Evolutionary conservation across 2,113 vertebrate species (phyloP), one percentile per base, ranked within the genome.

Genomic region (Xiphophorus hellerii): DNA sequence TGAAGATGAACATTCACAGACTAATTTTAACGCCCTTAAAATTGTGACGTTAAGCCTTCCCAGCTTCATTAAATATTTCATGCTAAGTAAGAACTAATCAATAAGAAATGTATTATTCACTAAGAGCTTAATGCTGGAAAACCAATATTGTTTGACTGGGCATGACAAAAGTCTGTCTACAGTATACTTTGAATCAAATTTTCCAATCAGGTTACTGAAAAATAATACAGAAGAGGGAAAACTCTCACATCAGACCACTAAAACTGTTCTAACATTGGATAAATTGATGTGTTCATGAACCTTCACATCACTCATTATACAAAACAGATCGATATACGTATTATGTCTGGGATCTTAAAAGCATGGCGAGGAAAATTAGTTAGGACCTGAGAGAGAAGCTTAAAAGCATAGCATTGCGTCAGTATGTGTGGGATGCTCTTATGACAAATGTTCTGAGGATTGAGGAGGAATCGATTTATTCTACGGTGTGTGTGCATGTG

Each of bases 391-490:
- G 37, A 60, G 29, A 72, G 27, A 61, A 66, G 65, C 17, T 15
- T 68, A 68, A 62, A 61, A 44, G 51, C 48, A 31, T 62, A 35
- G 67, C 17, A 14, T 29, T 68, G 75, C 8, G 51, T 48, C n/a
- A 70, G 29, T n/a, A 29, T 71, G 4, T 37, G 13, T 9, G 5
- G 66, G 62, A 82, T 17, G 63, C 30, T n/a, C 61, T 31, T 31
- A 48, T 66, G 44, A 86, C 28, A 71, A 67, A 73, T 64, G 62
- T 61, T 54, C 76, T 69, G 29, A 65, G 85, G 51, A 75, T 20
- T 72, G 39, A 68, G 54, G 66, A 20, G 51, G 63, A 60, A 67
- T 86, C 35, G 15, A 17, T 73, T 87, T 77, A 81, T 63, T 48
- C 27, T 5, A 9, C 14, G 58, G 44, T 66, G 65, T 61, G 62